Percentiles rank a stretch among this genome's conserved stretches.
These are phyloP conservation scores for Grammomys dolichurus DNA, from an alignment of 2,113 vertebrate species.

Conservation along the genomic window DNA sequence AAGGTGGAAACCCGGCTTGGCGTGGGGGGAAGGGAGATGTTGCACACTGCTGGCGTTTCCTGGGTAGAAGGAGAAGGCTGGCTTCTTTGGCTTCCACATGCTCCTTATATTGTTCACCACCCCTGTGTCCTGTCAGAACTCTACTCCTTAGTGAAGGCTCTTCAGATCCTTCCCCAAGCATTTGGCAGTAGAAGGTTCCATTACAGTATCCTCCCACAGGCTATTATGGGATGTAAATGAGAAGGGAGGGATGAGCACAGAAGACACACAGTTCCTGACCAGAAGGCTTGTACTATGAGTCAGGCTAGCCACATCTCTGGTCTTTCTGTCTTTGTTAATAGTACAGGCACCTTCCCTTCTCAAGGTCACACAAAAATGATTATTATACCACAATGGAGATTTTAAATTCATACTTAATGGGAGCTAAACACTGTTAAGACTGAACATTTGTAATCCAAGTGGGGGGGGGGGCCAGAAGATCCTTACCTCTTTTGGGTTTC, in stretches of 20 bases:
- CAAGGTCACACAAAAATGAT: neutral
- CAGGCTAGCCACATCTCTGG: rapidly evolving
- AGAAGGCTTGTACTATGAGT: neutral
- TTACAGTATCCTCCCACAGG: neutral
- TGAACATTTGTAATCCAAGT: neutral
- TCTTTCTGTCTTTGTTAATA: neutral
- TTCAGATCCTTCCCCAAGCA: neutral
- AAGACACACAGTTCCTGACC: neutral
- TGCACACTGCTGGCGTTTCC: too few species aligned
- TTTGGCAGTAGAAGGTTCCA: neutral
- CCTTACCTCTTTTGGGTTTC: slow-evolving; percentile 74
- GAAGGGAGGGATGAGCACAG: neutral
- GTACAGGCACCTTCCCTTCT: neutral
- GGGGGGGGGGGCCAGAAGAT: too few species aligned
- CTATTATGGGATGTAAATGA: neutral
- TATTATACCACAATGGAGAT: neutral
- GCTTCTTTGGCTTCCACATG: too few species aligned
- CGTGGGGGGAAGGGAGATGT: neutral
- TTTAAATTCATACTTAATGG: neutral
- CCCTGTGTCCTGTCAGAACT: rapidly evolving
- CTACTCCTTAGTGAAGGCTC: neutral
- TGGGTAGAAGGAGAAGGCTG: neutral
- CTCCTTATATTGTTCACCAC: neutral
- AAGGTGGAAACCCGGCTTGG: neutral
- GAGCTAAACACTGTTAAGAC: neutral